phyloP scores from a whole-genome alignment of 2,113 vertebrate species.

The Cranoglanis bouderius region DNA sequence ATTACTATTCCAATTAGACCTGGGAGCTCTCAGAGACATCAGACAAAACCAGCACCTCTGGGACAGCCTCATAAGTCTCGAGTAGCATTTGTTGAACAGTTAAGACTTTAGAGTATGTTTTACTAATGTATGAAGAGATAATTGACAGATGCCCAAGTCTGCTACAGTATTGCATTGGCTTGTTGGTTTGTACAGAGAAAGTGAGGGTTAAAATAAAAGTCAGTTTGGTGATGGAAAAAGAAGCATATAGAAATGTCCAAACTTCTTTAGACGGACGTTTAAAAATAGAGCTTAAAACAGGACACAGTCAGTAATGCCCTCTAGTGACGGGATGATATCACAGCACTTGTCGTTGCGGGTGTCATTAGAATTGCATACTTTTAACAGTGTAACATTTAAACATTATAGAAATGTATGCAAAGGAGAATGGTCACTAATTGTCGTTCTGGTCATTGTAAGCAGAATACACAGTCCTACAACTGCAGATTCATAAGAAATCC shows the following conservation, averaged over 20 bases:
- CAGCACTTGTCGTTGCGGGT: neutral
- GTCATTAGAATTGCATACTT: neutral
- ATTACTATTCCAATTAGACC: constrained; percentile 73
- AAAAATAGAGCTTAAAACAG: neutral
- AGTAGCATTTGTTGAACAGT: constrained; percentile 8
- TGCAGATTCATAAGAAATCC: neutral
- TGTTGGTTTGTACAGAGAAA: neutral
- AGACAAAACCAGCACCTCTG: constrained; percentile 46
- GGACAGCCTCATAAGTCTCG: neutral
- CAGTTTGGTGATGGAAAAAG: constrained; percentile 70
- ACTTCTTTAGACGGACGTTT: constrained; percentile 54
- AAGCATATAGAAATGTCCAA: constrained; percentile 67
- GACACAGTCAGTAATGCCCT: constrained; percentile 35
- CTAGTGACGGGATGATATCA: constrained; percentile 25
- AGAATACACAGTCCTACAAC: neutral
- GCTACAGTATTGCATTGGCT: constrained; percentile 37
- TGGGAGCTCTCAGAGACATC: constrained; percentile 65
- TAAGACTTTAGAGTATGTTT: constrained; percentile 18
- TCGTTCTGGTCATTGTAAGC: neutral
- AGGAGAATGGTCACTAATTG: neutral
- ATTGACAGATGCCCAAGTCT: constrained; percentile 20
- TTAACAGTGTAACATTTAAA: neutral
- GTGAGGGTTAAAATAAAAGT: constrained; percentile 59
- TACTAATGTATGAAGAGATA: constrained; percentile 1
- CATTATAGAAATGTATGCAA: neutral